Evolutionary conservation across 1,140 invertebrate genomes (phyloP), one percentile per base, ranked within the genome.

Genomic region (Mizuhopecten yessoensis): DNA sequence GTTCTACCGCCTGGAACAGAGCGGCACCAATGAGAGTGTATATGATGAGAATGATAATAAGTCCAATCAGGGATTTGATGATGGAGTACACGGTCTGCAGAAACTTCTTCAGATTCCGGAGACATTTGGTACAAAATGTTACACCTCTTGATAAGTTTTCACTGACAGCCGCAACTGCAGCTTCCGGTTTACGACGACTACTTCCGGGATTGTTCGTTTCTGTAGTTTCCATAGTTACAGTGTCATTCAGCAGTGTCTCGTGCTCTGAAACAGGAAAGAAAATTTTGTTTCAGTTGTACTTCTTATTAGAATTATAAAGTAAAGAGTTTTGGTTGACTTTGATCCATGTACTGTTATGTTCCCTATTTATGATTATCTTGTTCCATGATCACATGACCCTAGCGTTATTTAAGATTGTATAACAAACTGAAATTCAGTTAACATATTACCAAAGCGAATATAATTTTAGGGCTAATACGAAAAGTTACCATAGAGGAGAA

Each of bases 101-200:
- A 75, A 75, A 75, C n/a, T 75, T 75, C 11, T 11, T 75, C n/a
- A 75, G 57, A 75, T 75, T 75, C 11, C 23, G 15, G 1, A 75
- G 23, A 75, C 57, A 75, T 75, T 75, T 75, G 5, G 57, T 29
- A 75, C 57, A 75, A 75, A 75, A 75, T 75, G 57, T 75, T 75
- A 75, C 57, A 75, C 57, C 57, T 75, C 29, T 75, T 29, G 57
- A 3, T 29, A 75, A 29, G 57, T 75, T 75, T 75, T 75, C 57
- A 29, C 57, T n/a, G 3, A 75, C 23, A 75, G 57, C 57, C 11
- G 57, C 57, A 75, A 75, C 57, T 29, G 57, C 57, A 75, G 57
- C 57, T 75, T 75, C 57, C 57, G 57, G 57, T 75, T 75, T 75
- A 0, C 23, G 57, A 29, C 57, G 57, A 75, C 57, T 75, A 9